phyloP scores from a whole-genome alignment of 2,113 vertebrate genomes.

The Siniperca chuatsi region DNA sequence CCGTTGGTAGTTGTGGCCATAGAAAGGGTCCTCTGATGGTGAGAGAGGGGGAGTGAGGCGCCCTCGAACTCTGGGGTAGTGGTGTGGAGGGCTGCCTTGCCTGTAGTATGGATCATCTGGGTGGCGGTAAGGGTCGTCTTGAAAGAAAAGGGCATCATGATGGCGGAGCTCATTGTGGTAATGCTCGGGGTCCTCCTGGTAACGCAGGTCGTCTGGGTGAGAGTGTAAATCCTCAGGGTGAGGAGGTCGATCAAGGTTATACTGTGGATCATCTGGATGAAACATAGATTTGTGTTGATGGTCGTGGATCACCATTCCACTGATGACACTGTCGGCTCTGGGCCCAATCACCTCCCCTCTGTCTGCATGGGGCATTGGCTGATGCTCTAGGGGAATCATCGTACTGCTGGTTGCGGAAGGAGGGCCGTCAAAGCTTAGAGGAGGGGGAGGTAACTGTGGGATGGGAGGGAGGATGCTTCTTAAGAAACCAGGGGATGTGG shows the following conservation, averaged over 20 bases:
- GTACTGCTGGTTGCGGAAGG: not conserved
- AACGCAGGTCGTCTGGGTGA: slow-evolving; percentile 76
- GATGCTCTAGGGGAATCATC: slow-evolving; percentile 43
- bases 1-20: slow-evolving; percentile 64
- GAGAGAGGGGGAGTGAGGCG: slow-evolving; percentile 57
- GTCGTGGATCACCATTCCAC: slow-evolving; percentile 75
- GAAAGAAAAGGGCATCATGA: slow-evolving; percentile 2
- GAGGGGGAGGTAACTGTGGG: slow-evolving; percentile 78
- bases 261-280: slow-evolving; percentile 40
- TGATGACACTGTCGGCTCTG: slow-evolving; percentile 40
- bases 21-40: slow-evolving; percentile 71
- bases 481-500: slow-evolving; percentile 59
- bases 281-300: slow-evolving; percentile 76
- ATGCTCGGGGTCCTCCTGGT: slow-evolving; percentile 48
- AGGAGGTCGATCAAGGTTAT: slow-evolving; percentile 6
- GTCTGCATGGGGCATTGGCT: not conserved
- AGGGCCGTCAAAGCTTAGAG: slow-evolving; percentile 52
- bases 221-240: slow-evolving; percentile 24
- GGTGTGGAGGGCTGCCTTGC: slow-evolving; percentile 53
- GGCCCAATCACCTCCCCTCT: not conserved
- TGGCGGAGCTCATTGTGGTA: slow-evolving; percentile 51
- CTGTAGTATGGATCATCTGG: slow-evolving; percentile 43
- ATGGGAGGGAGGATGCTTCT: slow-evolving; percentile 76
- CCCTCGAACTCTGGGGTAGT: slow-evolving; percentile 51
- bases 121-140: slow-evolving; percentile 45